Evolutionary conservation across 37 sponge, comb jelly and placozoan genomes (phyloP).

Genomic region (Aplysina aerophoba): DNA sequence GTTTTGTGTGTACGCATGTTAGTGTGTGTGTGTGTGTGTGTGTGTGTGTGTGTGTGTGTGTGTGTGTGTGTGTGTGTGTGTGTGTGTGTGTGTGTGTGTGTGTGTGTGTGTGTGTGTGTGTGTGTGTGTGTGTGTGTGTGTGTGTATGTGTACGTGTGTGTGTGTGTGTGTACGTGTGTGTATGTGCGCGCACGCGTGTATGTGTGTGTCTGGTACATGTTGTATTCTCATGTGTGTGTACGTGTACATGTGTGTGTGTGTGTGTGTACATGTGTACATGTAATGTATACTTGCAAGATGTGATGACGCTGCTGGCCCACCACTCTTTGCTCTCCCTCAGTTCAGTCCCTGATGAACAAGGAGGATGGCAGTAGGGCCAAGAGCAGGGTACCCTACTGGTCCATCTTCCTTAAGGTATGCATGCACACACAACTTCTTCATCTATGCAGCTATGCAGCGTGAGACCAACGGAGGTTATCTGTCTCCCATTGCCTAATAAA

Average conservation of each 20-base stretch:
- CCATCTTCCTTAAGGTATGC: slow-evolving; percentile 41
- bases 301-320: too few species aligned
- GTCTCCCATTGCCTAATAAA: too few species aligned
- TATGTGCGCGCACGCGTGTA: too few species aligned
- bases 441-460: too few species aligned
- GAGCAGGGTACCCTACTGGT: background rate
- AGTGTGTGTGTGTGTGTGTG: background rate
- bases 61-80: slow-evolving; percentile 28
- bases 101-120: slow-evolving; percentile 3
- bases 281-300: too few species aligned
- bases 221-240: too few species aligned
- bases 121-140: slow-evolving; percentile 2
- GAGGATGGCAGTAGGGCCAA: background rate
- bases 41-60: background rate
- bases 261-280: too few species aligned
- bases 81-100: slow-evolving; percentile 32
- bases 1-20: background rate
- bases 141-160: slow-evolving; percentile 8
- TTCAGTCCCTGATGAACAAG: background rate
- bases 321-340: too few species aligned
- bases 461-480: slow-evolving; percentile 34
- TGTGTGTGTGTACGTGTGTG: slow-evolving; percentile 26
- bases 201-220: too few species aligned
- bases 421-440: too few species aligned
- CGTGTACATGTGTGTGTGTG: too few species aligned